Evolutionary conservation across 2,888 invertebrate species (phyloP), one percentile per base, ranked within the genome.

Genomic region (Cerastoderma edule): DNA sequence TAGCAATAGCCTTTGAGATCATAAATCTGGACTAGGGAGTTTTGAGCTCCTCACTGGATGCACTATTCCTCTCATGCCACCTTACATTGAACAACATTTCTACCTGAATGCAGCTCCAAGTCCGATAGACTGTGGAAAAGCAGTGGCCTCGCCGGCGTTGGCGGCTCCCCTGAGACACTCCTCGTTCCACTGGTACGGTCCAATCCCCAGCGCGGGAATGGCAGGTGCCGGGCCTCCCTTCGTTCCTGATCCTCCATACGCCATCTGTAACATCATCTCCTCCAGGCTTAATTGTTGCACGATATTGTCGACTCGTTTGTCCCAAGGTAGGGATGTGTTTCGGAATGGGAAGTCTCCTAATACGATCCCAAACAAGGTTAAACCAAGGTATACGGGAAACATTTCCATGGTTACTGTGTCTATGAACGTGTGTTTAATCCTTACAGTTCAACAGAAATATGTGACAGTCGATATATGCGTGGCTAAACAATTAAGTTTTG

Each of bases 21-120:
- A n/a, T n/a, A n/a, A n/a, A n/a, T n/a, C n/a, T n/a, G n/a, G n/a
- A n/a, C n/a, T n/a, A n/a, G n/a, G n/a, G n/a, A n/a, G n/a, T n/a
- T n/a, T n/a, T n/a, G n/a, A n/a, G n/a, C n/a, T n/a, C n/a, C n/a
- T n/a, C n/a, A n/a, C n/a, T n/a, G n/a, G n/a, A n/a, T n/a, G n/a
- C n/a, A n/a, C n/a, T n/a, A n/a, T n/a, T n/a, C n/a, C n/a, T n/a
- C n/a, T n/a, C n/a, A n/a, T n/a, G n/a, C n/a, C n/a, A n/a, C n/a
- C n/a, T n/a, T n/a, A n/a, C n/a, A n/a, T n/a, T n/a, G n/a, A n/a
- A n/a, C n/a, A n/a, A n/a, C n/a, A n/a, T n/a, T n/a, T 50, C 24
- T 82, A 91, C 91, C 89, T 91, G 79, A 91, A 92, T n/a, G 90
- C 78, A 13, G 92, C 91, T 1, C 90, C 90, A 8, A 92, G 82